Evolutionary conservation across 1,140 invertebrate genomes (phyloP).

Genomic region (Drosophila lowei): DNA sequence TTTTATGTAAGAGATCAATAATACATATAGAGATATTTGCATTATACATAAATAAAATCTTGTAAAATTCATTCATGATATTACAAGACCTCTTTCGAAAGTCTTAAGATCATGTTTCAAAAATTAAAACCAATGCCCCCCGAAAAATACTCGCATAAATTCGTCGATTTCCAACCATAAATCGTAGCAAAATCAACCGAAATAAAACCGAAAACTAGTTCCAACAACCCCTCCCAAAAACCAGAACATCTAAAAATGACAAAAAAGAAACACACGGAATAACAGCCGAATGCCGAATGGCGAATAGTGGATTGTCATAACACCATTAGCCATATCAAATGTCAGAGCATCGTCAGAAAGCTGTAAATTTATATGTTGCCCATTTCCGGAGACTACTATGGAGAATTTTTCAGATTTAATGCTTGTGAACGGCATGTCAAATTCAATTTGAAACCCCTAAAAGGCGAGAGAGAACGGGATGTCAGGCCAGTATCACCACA

Average conservation of each 20-base stretch:
- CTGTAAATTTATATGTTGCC: conserved; percentile 66
- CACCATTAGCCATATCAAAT: conserved; percentile 67
- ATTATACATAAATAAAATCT: too few species aligned
- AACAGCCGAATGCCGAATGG: not conserved
- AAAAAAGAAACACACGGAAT: not conserved
- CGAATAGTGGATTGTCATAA: conserved; percentile 42
- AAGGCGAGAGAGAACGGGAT: conserved; percentile 45
- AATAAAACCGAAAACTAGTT: not conserved
- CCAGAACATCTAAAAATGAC: not conserved
- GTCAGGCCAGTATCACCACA: conserved; percentile 6
- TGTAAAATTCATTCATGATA: too few species aligned
- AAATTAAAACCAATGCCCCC: too few species aligned
- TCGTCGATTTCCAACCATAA: too few species aligned
- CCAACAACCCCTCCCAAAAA: not conserved
- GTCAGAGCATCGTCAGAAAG: conserved; percentile 60
- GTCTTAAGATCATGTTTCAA: too few species aligned
- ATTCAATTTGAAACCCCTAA: conserved; percentile 72
- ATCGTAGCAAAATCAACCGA: not conserved
- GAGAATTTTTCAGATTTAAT: conserved; percentile 65
- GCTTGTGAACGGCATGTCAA: conserved; percentile 73
- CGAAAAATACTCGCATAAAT: too few species aligned
- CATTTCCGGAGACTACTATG: conserved; percentile 30
- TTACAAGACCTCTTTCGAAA: too few species aligned
- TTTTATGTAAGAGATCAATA: too few species aligned
- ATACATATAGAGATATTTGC: too few species aligned